phyloP scores from a whole-genome alignment of 2,888 invertebrate species.

The Nomada ruficornis region DNA sequence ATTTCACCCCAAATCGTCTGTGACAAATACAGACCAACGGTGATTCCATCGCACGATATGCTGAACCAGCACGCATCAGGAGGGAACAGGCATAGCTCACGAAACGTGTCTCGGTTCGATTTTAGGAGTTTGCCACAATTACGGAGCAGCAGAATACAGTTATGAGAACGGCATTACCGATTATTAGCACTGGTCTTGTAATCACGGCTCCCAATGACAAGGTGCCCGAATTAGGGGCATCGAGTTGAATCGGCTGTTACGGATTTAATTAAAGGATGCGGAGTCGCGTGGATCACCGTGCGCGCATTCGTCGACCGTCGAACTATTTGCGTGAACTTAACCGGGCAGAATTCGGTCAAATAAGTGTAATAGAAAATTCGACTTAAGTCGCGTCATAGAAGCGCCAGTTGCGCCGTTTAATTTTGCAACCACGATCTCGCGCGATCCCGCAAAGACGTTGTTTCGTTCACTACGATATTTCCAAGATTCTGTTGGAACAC shows the following conservation, averaged over 20 bases:
- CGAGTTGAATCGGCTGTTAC: conserved; percentile 69
- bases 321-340: conserved; percentile 55
- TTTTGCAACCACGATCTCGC: conserved; percentile 2
- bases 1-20: not conserved
- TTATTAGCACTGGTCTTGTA: conserved; percentile 70
- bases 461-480: not conserved
- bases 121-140: conserved; percentile 62
- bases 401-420: conserved; percentile 30
- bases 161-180: conserved; percentile 66
- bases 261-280: conserved; percentile 74
- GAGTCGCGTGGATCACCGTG: conserved; percentile 46
- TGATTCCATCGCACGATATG: not conserved
- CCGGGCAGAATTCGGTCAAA: conserved; percentile 33
- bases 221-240: conserved; percentile 66
- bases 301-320: conserved; percentile 32
- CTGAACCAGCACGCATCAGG: conserved; percentile 34
- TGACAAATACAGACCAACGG: too few species aligned
- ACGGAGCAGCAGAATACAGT: conserved; percentile 49
- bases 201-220: conserved; percentile 74
- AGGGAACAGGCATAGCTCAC: conserved; percentile 37
- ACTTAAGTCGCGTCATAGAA: conserved; percentile 24
- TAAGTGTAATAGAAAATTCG: conserved; percentile 25
- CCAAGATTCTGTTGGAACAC: not conserved
- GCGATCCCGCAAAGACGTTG: not conserved
- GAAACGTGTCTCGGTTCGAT: conserved; percentile 55